A percentile compares a stretch with the other conserved stretches of the same genome.
Evolutionary conservation across 2,888 invertebrate genomes (phyloP).

Genomic region (Chrysina gloriosa): DNA sequence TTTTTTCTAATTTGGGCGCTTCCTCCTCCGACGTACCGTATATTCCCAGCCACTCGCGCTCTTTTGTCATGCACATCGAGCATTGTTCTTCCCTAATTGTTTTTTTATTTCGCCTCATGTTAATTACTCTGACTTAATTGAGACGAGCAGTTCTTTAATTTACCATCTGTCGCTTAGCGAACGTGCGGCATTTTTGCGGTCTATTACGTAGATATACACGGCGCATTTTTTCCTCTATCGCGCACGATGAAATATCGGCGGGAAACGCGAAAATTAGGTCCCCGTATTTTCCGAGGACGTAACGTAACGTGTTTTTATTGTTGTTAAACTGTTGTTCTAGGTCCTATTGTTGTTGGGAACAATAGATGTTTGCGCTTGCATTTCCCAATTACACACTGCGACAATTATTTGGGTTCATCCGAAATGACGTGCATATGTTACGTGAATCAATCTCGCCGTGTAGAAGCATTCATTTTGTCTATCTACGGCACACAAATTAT

Average conservation of each 20-base stretch:
- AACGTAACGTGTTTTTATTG: not conserved
- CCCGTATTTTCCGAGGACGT: not conserved
- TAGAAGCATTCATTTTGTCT: too few relatives aligned
- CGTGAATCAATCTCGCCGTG: too few relatives aligned
- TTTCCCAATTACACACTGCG: not conserved
- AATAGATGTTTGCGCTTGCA: not conserved
- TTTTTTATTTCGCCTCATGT: conserved; percentile 41
- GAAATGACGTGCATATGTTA: too few relatives aligned
- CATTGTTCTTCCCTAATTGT: conserved; percentile 47
- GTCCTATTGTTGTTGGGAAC: not conserved
- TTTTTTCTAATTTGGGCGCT: too few relatives aligned
- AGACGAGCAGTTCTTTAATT: conserved; percentile 17
- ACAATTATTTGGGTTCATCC: not conserved
- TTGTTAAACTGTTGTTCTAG: not conserved
- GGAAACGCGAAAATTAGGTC: not conserved
- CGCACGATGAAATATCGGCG: not conserved
- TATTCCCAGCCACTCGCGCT: conserved; percentile 28
- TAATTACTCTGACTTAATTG: conserved; percentile 44
- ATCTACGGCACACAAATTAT: too few relatives aligned
- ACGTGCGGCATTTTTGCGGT: too few relatives aligned
- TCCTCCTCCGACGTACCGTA: too few relatives aligned
- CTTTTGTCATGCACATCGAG: conserved; percentile 44
- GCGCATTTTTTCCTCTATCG: not conserved
- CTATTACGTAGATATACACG: too few relatives aligned
- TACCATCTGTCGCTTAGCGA: not conserved